phyloP scores from a whole-genome alignment of 2,797 vertebrate genomes.

The Benthosema pterotum region DNA sequence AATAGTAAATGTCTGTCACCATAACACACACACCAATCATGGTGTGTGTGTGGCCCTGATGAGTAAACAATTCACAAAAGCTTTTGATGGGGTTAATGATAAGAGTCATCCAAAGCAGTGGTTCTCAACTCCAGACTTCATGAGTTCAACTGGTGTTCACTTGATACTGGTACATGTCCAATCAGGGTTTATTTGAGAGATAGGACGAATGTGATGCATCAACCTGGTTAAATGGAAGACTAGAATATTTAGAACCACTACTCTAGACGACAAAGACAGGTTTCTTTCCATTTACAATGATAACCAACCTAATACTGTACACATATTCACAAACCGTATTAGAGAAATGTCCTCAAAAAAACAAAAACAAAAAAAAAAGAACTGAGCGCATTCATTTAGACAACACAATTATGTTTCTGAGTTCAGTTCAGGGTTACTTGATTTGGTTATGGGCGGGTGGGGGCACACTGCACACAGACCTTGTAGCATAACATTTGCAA shows the following conservation, averaged over 20 bases:
- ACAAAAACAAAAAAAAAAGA: too few relatives aligned
- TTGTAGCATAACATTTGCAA: not conserved
- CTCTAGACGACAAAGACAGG: not conserved
- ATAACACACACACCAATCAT: slow-evolving; percentile 34
- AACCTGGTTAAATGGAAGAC: too few relatives aligned
- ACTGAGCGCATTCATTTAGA: not conserved
- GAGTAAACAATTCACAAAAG: slow-evolving; percentile 16
- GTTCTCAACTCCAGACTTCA: not conserved
- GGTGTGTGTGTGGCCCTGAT: not conserved
- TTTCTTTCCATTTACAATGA: too few relatives aligned
- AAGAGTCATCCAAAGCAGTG: not conserved
- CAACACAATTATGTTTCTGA: not conserved
- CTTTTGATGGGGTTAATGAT: slow-evolving; percentile 35
- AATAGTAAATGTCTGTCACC: slow-evolving; percentile 29
- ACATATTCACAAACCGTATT: not conserved
- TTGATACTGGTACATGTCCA: too few relatives aligned
- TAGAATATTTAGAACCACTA: too few relatives aligned
- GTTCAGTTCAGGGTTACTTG: not conserved
- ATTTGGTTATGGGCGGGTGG: slow-evolving; percentile 3
- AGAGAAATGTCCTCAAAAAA: not conserved
- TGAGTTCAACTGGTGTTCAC: too few relatives aligned
- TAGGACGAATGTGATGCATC: too few relatives aligned
- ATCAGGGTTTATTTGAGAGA: too few relatives aligned
- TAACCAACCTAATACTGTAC: not conserved
- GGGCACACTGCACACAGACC: slow-evolving; percentile 2